Percentiles rank a stretch among this genome's conserved stretches.
Conservation (phyloP, 2,113 vertebrate species). For the Pomatostomus ruficeps region DNA sequence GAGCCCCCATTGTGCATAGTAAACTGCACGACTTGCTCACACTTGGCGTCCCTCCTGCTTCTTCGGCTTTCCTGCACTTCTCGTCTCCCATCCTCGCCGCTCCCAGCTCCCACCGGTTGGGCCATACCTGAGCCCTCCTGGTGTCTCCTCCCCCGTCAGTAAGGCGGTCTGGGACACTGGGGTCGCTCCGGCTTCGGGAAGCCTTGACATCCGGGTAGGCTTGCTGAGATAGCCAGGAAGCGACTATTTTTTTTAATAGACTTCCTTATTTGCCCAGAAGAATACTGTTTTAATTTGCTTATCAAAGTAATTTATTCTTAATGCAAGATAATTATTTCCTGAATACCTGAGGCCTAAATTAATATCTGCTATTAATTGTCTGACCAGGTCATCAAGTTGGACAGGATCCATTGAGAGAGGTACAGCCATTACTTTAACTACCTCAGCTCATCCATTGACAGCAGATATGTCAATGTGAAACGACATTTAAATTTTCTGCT, state of each 20-base stretch:
- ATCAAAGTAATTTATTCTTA: background rate
- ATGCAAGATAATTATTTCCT: background rate
- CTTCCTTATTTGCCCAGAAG: background rate
- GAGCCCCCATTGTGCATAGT: no score
- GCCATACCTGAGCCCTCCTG: no score
- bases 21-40: no score
- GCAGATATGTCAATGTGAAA: background rate
- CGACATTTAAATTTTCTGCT: background rate
- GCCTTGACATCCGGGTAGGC: no score
- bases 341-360: background rate
- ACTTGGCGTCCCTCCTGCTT: no score
- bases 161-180: no score
- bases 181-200: no score
- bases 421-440: background rate
- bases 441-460: background rate
- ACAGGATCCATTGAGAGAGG: background rate
- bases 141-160: no score
- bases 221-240: no score
- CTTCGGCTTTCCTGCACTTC: no score
- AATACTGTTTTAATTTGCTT: background rate
- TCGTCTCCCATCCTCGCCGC: no score
- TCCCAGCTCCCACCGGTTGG: no score
- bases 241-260: background rate
- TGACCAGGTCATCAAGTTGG: background rate
- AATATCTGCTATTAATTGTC: background rate